A percentile compares a stretch with the other conserved stretches of the same genome.
Evolutionary conservation across 2,113 vertebrate genomes (phyloP).

Genomic region (Entomyzon cyanotis): DNA sequence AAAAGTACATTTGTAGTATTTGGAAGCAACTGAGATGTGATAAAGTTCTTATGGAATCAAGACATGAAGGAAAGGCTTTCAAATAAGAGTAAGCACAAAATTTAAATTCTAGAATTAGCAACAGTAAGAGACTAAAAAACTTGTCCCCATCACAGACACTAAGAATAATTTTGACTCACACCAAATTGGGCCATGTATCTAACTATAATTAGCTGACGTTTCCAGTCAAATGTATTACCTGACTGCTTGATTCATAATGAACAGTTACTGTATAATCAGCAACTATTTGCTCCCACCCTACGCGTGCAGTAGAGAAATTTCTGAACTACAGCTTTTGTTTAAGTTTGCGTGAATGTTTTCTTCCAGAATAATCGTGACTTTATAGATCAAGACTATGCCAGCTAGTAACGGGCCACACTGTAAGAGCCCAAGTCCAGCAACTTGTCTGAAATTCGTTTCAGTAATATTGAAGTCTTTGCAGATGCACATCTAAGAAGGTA

Average conservation of each 20-base stretch:
- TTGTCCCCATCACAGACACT: not conserved
- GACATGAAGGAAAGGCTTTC: not conserved
- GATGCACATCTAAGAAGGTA: not conserved
- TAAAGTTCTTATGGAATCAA: not conserved
- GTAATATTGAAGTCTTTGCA: not conserved
- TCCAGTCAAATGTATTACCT: not conserved
- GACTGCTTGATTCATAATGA: accelerated
- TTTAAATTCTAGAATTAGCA: not conserved
- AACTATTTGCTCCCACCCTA: not conserved
- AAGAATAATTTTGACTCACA: not conserved
- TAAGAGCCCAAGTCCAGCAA: not conserved
- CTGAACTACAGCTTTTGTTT: not conserved
- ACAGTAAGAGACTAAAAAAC: not conserved
- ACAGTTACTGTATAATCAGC: not conserved
- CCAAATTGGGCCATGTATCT: not conserved
- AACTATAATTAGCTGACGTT: not conserved
- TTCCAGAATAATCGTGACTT: not conserved
- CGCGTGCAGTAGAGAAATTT: not conserved
- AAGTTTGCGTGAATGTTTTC: not conserved
- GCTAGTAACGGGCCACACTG: not conserved
- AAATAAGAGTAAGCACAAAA: not conserved
- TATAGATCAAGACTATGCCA: not conserved
- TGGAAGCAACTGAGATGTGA: not conserved
- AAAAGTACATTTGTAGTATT: not conserved
- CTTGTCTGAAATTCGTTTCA: not conserved